Base-by-base conservation (phyloP, 2,888 invertebrate genomes). In the Ophioninae sp. region DNA sequence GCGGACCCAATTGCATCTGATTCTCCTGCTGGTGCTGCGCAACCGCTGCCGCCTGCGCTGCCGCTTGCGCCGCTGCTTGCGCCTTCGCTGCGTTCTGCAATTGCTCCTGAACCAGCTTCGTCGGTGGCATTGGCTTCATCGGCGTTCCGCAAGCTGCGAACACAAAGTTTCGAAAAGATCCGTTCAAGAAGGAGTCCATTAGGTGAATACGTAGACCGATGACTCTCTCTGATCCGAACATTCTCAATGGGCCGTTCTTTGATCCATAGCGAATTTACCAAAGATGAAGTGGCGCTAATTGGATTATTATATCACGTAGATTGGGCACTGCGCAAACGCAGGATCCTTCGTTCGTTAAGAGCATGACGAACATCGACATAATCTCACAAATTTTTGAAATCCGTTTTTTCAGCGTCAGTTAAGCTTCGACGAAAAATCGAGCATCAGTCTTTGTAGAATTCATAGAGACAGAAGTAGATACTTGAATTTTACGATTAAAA, bases 71-170 rank as follows among this genome's bases (percentile, higher is more conserved):
- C 8, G 92, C 92, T 0, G 93, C 93, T 72, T 93, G 92, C 1
- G 93, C 92, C 64, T 92, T 92, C 5, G 93, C 93, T 2, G 91
- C 92, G 65, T 92, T 93, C 59, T 93, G 93, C 37, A 93, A 88
- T 63, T 93, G 93, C 74, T 93, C 93, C 79, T 93, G 93, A 5
- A 97, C 95, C 95, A 97, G 95, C 91, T 97, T 97, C 82, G 96
- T 95, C 44, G 96, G 96, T 72, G 96, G 96, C 95, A 97, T 96
- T 73, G 97, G 96, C 88, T 95, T 96, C 94, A 94, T 95, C 93
- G 93, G 93, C 5, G 93, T 93, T 83, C 93, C 93, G 75, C 96
- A 95, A 87, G 95, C 96, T 93, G 93, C 77, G 13, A 68, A 56
- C 65, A 67, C 56, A 61, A 20, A 37, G 44, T 44, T 5, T 9